phyloP scores from a whole-genome alignment of 2,888 invertebrate species.

The Lacanobia wlatinum region DNA sequence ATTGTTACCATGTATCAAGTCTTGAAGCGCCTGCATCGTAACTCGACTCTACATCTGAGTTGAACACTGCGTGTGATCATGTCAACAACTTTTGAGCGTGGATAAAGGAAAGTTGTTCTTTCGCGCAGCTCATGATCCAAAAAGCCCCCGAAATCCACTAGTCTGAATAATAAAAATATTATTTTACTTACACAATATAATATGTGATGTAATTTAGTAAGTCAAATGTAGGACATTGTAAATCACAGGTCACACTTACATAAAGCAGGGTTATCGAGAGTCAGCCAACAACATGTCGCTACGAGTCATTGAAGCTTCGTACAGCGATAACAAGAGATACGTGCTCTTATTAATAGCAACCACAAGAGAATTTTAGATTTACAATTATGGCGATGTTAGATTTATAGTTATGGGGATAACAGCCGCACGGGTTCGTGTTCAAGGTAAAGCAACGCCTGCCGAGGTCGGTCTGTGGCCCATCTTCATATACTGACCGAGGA shows the following conservation, averaged over 20 bases:
- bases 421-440: not conserved
- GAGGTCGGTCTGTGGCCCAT: not conserved
- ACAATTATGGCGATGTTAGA: not conserved
- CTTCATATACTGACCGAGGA: not conserved
- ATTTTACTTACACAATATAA: not conserved
- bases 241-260: slow-evolving; percentile 61
- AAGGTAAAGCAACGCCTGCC: not conserved
- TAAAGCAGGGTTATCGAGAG: slow-evolving; percentile 61
- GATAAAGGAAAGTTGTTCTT: not conserved
- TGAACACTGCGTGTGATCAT: not conserved
- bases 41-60: not conserved
- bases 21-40: not conserved
- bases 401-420: not conserved
- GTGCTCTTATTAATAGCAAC: not conserved
- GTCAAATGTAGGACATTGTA: slow-evolving; percentile 69
- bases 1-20: not conserved
- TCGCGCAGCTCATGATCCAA: not conserved
- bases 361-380: slow-evolving; percentile 2
- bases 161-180: not conserved
- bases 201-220: slow-evolving; percentile 53
- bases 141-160: not conserved
- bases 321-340: slow-evolving; percentile 50
- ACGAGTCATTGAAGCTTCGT: slow-evolving; percentile 39
- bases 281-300: slow-evolving; percentile 54
- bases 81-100: not conserved